Evolutionary conservation across 2,888 invertebrate genomes (phyloP).

Genomic region (Napeogenes inachia): DNA sequence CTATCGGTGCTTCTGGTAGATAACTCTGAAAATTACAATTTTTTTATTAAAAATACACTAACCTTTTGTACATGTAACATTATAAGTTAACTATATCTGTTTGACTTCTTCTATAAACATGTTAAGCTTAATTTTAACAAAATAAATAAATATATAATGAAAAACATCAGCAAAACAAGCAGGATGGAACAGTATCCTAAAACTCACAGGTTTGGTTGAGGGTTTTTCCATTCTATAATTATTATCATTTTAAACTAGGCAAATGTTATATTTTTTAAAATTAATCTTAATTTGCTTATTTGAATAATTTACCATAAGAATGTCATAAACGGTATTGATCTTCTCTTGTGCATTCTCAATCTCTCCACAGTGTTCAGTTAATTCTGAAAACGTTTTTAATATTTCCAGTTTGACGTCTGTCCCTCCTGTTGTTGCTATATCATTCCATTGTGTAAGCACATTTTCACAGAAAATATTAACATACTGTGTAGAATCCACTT

Average conservation of each 20-base stretch:
- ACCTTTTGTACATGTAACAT: neutral
- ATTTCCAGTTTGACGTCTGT: slow-evolving; percentile 85
- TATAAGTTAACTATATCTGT: too few relatives aligned
- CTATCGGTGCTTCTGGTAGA: slow-evolving; percentile 91
- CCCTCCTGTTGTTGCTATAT: slow-evolving; percentile 79
- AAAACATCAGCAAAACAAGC: too few relatives aligned
- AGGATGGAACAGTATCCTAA: too few relatives aligned
- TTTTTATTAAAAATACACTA: neutral
- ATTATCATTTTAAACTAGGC: too few relatives aligned
- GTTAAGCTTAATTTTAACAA: too few relatives aligned
- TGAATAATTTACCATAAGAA: slow-evolving; percentile 81
- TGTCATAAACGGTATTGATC: slow-evolving; percentile 86
- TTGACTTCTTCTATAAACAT: too few relatives aligned
- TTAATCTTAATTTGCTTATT: neutral
- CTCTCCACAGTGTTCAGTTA: slow-evolving; percentile 86
- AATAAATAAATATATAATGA: too few relatives aligned
- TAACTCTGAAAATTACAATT: slow-evolving; percentile 79
- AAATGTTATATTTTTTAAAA: neutral
- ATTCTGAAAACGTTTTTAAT: slow-evolving; percentile 91
- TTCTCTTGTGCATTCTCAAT: slow-evolving; percentile 85
- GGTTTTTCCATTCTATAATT: too few relatives aligned
- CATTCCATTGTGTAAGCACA: slow-evolving; percentile 85
- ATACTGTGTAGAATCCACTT: slow-evolving; percentile 91
- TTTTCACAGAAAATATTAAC: slow-evolving; percentile 90
- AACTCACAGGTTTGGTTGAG: too few relatives aligned